Evolutionary conservation across 2,113 vertebrate genomes (phyloP), one percentile per base, ranked within the genome.

Genomic region (human (Homo sapiens)): DNA sequence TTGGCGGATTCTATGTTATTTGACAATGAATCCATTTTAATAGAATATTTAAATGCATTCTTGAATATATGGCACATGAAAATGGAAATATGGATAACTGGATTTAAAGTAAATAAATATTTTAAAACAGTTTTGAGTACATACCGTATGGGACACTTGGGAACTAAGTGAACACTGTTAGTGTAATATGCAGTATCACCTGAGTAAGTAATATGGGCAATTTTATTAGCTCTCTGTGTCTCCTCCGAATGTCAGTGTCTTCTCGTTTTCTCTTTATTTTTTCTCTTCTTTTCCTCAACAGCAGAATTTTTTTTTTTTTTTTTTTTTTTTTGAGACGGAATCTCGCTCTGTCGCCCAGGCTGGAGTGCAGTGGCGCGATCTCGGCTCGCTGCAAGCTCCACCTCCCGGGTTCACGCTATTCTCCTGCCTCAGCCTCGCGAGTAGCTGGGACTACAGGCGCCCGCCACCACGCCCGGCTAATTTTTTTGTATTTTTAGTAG

Each of bases 1-100:
- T 98, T 96, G 96, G 97, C 43, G 81, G 96, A 98, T 98, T 98
- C 95, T 90, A 88, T 9, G 7, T 98, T 98, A 98, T 98, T 98
- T 99, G 98, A 96, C 68, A 98, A 97, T 0, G 48, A 98, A 98
- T 98, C 95, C 20, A 1, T 98, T 98, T 98, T 97, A 98, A 99
- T 98, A 98, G 98, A 98, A 96, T 98, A 98, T 98, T 98, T 98
- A 98, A 98, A 98, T 98, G 70, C 95, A 98, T 97, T 80, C 2
- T 2, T 97, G 97, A 98, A 97, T 97, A 97, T 88, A 98, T 93
- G 98, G 96, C 88, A 57, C 68, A 78, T 85, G 96, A 64, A 97
- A 98, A 97, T 95, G 52, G 90, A 98, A 98, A 98, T 96, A 97
- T 2, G 35, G n/a, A 87, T 75, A 96, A 93, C 52, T 94, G 89